These are phyloP conservation scores for Dendrolimus pini DNA, from an alignment of 2,888 invertebrate species.

Conservation along the genomic window DNA sequence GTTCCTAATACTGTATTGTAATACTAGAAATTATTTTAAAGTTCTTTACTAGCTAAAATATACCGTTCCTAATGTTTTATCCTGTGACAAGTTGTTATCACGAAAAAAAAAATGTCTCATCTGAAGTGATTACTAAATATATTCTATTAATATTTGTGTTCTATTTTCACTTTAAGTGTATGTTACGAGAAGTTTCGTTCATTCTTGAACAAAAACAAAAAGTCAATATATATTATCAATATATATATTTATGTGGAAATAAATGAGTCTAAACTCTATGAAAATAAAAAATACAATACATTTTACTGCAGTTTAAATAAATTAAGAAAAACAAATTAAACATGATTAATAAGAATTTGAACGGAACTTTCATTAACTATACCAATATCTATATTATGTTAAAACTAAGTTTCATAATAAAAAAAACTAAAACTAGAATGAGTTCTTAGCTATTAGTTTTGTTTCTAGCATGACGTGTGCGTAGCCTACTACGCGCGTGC, in stretches of 20 bases:
- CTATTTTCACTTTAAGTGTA: constrained; percentile 24
- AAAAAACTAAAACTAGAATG: constrained; percentile 9
- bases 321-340: no score
- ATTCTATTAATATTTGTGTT: constrained; percentile 9
- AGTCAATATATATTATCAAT: neutral
- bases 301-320: no score
- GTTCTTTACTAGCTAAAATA: constrained; percentile 72
- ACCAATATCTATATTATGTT: no score
- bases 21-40: constrained; percentile 72
- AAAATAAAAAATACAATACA: no score
- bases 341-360: neutral
- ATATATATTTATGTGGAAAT: neutral
- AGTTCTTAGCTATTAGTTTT: constrained; percentile 49
- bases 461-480: constrained; percentile 42
- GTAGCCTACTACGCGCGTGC: constrained; percentile 58
- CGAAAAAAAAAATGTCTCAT: constrained; percentile 18
- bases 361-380: neutral
- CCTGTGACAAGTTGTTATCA: constrained; percentile 56
- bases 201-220: no score
- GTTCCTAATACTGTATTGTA: constrained; percentile 75
- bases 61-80: constrained; percentile 75
- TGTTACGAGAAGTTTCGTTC: neutral
- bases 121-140: constrained; percentile 13
- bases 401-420: no score
- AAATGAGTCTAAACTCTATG: no score